Conservation (phyloP, 2,797 vertebrate genomes). For the Sebastes iracundus region DNA sequence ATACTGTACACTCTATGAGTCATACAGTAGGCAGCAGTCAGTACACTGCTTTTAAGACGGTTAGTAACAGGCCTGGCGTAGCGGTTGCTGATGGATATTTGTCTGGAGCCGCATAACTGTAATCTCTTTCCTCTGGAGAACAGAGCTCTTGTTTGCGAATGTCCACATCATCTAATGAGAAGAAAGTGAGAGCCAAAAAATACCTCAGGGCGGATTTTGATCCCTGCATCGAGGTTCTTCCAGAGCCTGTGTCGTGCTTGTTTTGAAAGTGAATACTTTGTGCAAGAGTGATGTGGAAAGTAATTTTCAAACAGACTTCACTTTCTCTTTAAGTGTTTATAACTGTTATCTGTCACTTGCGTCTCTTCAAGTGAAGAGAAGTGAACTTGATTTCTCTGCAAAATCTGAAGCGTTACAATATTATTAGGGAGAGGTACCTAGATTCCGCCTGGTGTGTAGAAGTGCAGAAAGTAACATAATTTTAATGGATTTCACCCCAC, state of each 20-base stretch:
- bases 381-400: not conserved
- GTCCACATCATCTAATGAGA: constrained; percentile 7
- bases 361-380: not conserved
- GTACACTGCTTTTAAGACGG: not conserved
- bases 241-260: not conserved
- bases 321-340: not conserved
- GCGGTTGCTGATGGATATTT: constrained; percentile 1
- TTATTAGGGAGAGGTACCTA: not conserved
- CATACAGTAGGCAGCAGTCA: not conserved
- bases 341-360: not conserved
- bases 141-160: constrained; percentile 17
- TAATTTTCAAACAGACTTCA: not conserved
- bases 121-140: constrained; percentile 12
- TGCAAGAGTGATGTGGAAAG: constrained; percentile 29
- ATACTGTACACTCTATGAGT: not conserved
- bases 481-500: not conserved
- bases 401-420: not conserved
- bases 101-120: not conserved
- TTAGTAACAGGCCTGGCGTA: not conserved
- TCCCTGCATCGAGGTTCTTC: not conserved
- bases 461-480: not conserved
- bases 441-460: not conserved
- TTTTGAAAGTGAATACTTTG: constrained; percentile 20
- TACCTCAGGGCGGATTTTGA: not conserved
- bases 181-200: not conserved